Base-by-base conservation (phyloP, 2,113 vertebrate genomes). In the Dasyurus viverrinus region DNA sequence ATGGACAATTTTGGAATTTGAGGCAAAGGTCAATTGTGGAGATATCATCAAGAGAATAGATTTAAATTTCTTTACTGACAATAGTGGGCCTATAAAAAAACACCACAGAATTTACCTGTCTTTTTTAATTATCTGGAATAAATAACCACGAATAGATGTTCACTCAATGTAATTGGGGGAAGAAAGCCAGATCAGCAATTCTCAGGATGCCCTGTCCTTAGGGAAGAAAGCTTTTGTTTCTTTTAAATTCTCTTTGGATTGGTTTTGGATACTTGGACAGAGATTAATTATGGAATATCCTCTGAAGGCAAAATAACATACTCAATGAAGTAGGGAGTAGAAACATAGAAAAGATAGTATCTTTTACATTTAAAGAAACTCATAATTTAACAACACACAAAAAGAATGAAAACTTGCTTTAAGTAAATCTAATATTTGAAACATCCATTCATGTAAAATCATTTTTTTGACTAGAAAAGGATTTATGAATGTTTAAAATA, bases 11-110 rank as follows among this genome's bases (percentile, higher is more conserved):
- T 96, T 26, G 93, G 57, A 96, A 94, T 94, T 93, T 93, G 48
- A 96, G 68, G 23, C 96, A 95, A 97, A 96, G 92, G 89, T 93
- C 89, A 96, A 92, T 91, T 52, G 68, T 94, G 57, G 89, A 96
- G 93, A 90, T 92, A 55, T 50, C 91, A 89, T 1, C 46, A 54
- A 54, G 89, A 95, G 9, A 96, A 95, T 54, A 95, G 91, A 93
- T 92, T 84, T 93, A 47, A 92, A 27, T 54, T 84, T 84, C 16
- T 54, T 95, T 93, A 14, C 47, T 16, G 57, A 26, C 46, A 92
- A 57, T 90, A 89, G 48, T 93, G 27, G 91, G 90, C 96, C 48
- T 24, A 89, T n/a, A 36, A 93, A 26, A 93, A 68, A 52, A 52
- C 50, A 9, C 9, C 30, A 93, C 26, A 6, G 19, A 55, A 9